phyloP scores from a whole-genome alignment of 2,888 invertebrate species.

The Agriotes lineatus region DNA sequence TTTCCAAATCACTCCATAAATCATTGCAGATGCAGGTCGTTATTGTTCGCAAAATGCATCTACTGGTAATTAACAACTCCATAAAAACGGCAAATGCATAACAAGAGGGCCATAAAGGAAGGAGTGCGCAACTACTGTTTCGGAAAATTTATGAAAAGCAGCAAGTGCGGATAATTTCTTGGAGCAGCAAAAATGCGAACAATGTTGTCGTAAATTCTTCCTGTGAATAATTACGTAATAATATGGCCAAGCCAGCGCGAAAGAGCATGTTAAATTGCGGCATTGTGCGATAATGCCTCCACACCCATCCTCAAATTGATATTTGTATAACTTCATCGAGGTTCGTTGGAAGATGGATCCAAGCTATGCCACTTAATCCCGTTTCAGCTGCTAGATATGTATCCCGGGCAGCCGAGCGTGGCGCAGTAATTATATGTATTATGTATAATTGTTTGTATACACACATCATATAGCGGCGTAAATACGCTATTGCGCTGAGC shows the following conservation, averaged over 20 bases:
- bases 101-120: no score
- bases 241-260: neutral
- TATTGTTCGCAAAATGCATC: no score
- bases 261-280: neutral
- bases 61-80: no score
- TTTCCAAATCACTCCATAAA: no score
- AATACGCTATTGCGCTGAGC: conserved; percentile 49
- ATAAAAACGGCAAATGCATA: no score
- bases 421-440: conserved; percentile 60
- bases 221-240: conserved; percentile 2
- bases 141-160: no score
- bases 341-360: conserved; percentile 36
- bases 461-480: conserved; percentile 50
- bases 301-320: conserved; percentile 14
- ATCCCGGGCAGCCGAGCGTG: conserved; percentile 56
- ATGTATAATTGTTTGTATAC: conserved; percentile 62
- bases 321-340: conserved; percentile 23
- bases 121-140: no score
- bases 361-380: conserved; percentile 53
- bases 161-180: neutral
- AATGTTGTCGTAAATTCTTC: neutral
- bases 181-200: neutral
- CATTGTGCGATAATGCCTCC: conserved; percentile 1
- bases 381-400: conserved; percentile 56
- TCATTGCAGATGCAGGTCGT: no score